Percentiles rank a stretch among this genome's conserved stretches.
phyloP scores from a whole-genome alignment of 2,113 vertebrate genomes.

The Triplophysa siluroides region DNA sequence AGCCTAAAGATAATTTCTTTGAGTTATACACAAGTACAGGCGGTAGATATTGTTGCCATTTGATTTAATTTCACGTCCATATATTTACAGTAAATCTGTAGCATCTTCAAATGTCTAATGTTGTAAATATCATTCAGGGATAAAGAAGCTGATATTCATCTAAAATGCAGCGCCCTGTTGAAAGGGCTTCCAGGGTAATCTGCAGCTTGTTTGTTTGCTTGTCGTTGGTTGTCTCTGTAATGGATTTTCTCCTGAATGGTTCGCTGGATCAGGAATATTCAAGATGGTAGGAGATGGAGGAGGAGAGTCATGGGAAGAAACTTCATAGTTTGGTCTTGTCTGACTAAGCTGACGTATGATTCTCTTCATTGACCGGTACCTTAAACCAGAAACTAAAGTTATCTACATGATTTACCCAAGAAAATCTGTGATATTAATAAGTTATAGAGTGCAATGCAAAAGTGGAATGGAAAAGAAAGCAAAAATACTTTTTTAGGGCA shows the following conservation, averaged over 20 bases:
- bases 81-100: neutral
- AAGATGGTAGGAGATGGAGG: neutral
- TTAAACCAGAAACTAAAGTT: slow-evolving; percentile 40
- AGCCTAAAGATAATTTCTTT: slow-evolving; percentile 50
- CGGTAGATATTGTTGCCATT: neutral
- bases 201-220: slow-evolving; percentile 17
- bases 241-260: neutral
- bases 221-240: slow-evolving; percentile 34
- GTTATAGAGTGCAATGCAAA: neutral
- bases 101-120: neutral
- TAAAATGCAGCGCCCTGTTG: slow-evolving; percentile 56
- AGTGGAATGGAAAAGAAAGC: neutral
- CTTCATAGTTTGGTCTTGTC: neutral
- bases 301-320: slow-evolving; percentile 17
- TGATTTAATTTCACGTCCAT: neutral
- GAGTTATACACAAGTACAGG: neutral
- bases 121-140: neutral
- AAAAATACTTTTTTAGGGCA: slow-evolving; percentile 63
- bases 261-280: neutral
- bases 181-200: slow-evolving; percentile 60
- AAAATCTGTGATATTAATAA: neutral
- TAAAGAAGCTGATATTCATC: neutral
- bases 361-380: slow-evolving; percentile 57
- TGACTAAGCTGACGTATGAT: slow-evolving; percentile 48
- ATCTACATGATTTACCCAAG: too few relatives aligned